Evolutionary conservation across 2,797 vertebrate species (phyloP), one percentile per base, ranked within the genome.

Genomic region (Perdix hodgsoniae): DNA sequence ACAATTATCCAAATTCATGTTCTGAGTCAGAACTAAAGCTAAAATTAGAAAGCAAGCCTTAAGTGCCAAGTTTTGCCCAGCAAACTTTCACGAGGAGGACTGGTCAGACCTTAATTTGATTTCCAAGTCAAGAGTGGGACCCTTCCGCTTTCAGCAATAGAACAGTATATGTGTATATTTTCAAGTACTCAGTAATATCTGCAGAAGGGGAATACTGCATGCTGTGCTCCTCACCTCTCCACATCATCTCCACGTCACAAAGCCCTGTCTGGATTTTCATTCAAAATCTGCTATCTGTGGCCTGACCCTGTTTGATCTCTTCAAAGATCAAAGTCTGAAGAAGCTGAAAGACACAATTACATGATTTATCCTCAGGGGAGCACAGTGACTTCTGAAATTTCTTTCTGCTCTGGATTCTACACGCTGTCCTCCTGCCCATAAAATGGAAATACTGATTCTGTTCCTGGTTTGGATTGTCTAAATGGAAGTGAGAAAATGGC

Each of bases 261-360:
- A 19, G 40, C 14, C 79, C 44, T 76, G 66, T 9, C 73, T 75
- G 60, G 84, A 27, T 85, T 88, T 89, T 82, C 87, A 69, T 71
- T 93, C 89, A 76, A 71, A 94, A 78, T 57, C 83, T 39, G 2
- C 85, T 64, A 61, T 60, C 89, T 91, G 24, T 65, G 64, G 79
- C 70, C 92, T 89, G 84, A 81, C 66, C 54, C 86, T 64, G 18
- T 75, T 93, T 66, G 9, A 92, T 93, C 84, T 90, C 77, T 91
- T 17, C 9, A 27, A 84, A 88, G 82, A 92, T 95, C 89, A 95
- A 95, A 94, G 83, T 31, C 84, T 75, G 47, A 81, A 57, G 73
- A 91, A 78, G 86, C 83, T 96, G 86, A 94, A 93, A 96, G 92
- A 73, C 70, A 61, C 22, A 88, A 3, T 74, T 66, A 87, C 76